These are phyloP conservation scores for Fragum whitleyi DNA, from an alignment of 2,888 invertebrate species.

Conservation along the genomic window DNA sequence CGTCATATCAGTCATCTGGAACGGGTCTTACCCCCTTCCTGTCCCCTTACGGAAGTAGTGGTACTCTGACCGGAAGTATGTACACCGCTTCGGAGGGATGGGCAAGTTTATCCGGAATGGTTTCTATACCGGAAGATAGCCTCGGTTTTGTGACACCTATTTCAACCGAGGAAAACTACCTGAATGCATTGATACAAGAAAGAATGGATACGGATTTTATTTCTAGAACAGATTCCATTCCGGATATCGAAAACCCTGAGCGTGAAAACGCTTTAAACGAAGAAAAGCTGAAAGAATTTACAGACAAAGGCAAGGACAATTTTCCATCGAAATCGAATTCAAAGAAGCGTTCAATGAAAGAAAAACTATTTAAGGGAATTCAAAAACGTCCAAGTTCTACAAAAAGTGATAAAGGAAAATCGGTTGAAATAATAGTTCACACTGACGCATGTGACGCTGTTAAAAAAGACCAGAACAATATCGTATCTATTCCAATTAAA, in stretches of 20 bases:
- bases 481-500: constrained; percentile 45
- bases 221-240: constrained; percentile 27
- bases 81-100: constrained; percentile 57
- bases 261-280: constrained; percentile 54
- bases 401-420: background rate
- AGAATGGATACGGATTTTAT: constrained; percentile 36
- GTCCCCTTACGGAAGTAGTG: constrained; percentile 49
- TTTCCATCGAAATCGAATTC: background rate
- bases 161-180: constrained; percentile 31
- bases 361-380: constrained; percentile 31
- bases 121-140: constrained; percentile 44
- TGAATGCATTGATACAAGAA: constrained; percentile 16
- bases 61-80: constrained; percentile 61
- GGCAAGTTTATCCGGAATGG: constrained; percentile 51
- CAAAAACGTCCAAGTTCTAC: background rate
- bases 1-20: constrained; percentile 13
- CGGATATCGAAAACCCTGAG: constrained; percentile 34
- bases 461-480: constrained; percentile 6
- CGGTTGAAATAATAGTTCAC: constrained; percentile 23
- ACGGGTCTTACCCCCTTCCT: constrained; percentile 21
- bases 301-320: constrained; percentile 15
- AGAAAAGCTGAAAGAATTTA: constrained; percentile 41
- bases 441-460: background rate
- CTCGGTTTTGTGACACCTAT: constrained; percentile 47
- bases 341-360: constrained; percentile 34